Conservation (phyloP, 1,140 invertebrate species). For the Leptinotarsa undecemlineata region DNA sequence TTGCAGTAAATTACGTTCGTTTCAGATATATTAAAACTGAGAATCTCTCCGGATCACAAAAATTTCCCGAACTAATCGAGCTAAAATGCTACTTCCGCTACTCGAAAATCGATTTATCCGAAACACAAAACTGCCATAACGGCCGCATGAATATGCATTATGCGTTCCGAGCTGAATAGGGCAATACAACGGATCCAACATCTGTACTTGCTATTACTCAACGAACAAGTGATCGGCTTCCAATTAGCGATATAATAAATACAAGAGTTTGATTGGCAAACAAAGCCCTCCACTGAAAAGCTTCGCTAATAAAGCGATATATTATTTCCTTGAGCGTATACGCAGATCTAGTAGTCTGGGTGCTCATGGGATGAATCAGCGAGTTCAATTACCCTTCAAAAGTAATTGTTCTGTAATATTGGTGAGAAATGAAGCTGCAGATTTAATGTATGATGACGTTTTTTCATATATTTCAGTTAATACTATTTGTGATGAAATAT, state of each 20-base stretch:
- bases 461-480: too few species aligned
- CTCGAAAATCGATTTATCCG: not conserved
- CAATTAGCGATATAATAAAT: conserved; percentile 41
- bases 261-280: conserved; percentile 42
- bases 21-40: too few species aligned
- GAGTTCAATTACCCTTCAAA: not conserved
- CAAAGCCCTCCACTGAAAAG: conserved; percentile 32
- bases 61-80: too few species aligned
- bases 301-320: conserved; percentile 37
- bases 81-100: not conserved
- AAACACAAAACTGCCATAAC: conserved; percentile 1
- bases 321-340: conserved; percentile 10
- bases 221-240: conserved; percentile 28
- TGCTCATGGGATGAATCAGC: not conserved
- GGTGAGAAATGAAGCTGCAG: too few species aligned
- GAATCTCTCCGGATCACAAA: too few species aligned
- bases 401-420: too few species aligned
- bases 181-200: conserved; percentile 20
- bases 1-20: too few species aligned
- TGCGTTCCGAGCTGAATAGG: not conserved
- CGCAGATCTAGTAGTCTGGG: not conserved
- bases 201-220: conserved; percentile 32
- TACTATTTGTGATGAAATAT: too few species aligned
- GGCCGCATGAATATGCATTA: not conserved
- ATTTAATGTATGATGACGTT: too few species aligned